These are phyloP conservation scores for Drosophila ironensis DNA, from an alignment of 1,140 invertebrate species.

Conservation along the genomic window DNA sequence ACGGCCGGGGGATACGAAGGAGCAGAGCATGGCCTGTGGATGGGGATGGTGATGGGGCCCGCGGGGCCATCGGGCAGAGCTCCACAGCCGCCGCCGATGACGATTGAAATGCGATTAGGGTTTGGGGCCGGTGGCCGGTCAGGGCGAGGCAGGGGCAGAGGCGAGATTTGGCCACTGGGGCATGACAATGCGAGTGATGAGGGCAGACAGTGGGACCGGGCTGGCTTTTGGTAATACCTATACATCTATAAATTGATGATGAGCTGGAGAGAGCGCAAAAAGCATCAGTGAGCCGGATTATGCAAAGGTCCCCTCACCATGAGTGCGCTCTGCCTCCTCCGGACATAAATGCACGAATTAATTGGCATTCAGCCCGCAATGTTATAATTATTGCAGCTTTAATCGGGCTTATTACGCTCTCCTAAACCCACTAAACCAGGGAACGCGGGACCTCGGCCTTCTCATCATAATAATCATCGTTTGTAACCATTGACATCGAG, in stretches of 20 bases:
- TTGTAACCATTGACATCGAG: constrained; percentile 44
- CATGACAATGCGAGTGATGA: constrained; percentile 74
- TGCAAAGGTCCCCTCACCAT: constrained; percentile 8
- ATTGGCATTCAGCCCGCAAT: constrained; percentile 45
- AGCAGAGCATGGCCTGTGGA: background rate
- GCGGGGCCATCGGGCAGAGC: constrained; percentile 6
- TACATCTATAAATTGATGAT: constrained; percentile 50
- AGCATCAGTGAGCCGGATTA: constrained; percentile 61
- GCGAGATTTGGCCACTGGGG: constrained; percentile 71
- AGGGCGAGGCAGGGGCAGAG: constrained; percentile 43
- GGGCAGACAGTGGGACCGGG: constrained; percentile 56
- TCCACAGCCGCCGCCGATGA: constrained; percentile 65
- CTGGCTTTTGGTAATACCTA: constrained; percentile 3
- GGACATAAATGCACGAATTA: constrained; percentile 55
- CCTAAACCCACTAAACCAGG: constrained; percentile 36
- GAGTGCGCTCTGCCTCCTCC: background rate
- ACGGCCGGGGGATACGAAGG: constrained; percentile 37
- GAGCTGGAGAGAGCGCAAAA: constrained; percentile 34
- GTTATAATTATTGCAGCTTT: constrained; percentile 47
- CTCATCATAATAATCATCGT: background rate
- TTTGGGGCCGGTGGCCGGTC: constrained; percentile 50
- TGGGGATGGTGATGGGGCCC: background rate
- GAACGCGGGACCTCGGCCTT: constrained; percentile 46
- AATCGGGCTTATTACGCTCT: constrained; percentile 57
- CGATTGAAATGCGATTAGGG: constrained; percentile 79